phyloP scores from a whole-genome alignment of 2,888 invertebrate genomes.

The Sphaeridia pumilis region DNA sequence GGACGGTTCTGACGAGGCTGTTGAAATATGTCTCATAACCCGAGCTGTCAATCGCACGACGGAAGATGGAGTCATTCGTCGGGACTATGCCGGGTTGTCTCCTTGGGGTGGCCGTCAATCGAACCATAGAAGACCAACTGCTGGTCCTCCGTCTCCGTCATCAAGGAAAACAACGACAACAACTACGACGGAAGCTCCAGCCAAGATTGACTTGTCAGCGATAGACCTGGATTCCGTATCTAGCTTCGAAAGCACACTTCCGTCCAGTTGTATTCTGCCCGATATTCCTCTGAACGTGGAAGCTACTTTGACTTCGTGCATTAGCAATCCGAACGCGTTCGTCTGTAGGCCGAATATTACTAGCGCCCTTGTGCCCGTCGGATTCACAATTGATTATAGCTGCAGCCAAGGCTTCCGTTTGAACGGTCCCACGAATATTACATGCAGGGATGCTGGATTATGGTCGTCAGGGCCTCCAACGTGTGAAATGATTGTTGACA shows the following conservation, averaged over 20 bases:
- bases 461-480: constrained; percentile 32
- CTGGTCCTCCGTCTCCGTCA: neutral
- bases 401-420: constrained; percentile 30
- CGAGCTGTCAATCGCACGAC: constrained; percentile 18
- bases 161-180: constrained; percentile 5
- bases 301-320: constrained; percentile 28
- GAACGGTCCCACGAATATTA: constrained; percentile 27
- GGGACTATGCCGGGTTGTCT: constrained; percentile 9
- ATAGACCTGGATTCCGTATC: constrained; percentile 8
- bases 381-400: constrained; percentile 25
- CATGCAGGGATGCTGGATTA: constrained; percentile 26
- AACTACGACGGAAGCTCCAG: constrained; percentile 4
- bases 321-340: constrained; percentile 18
- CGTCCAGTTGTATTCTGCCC: constrained; percentile 30
- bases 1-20: constrained; percentile 32
- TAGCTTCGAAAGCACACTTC: neutral
- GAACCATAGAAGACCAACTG: constrained; percentile 13
- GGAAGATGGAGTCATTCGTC: constrained; percentile 5
- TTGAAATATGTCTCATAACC: constrained; percentile 32
- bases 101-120: constrained; percentile 9
- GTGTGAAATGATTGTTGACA: constrained; percentile 28
- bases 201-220: constrained; percentile 9
- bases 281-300: constrained; percentile 32
- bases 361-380: constrained; percentile 15
- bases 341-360: constrained; percentile 20